A percentile compares a stretch with the other conserved stretches of the same genome.
Evolutionary conservation across 1,140 invertebrate species (phyloP).

Genomic region (Drosophila funebris): DNA sequence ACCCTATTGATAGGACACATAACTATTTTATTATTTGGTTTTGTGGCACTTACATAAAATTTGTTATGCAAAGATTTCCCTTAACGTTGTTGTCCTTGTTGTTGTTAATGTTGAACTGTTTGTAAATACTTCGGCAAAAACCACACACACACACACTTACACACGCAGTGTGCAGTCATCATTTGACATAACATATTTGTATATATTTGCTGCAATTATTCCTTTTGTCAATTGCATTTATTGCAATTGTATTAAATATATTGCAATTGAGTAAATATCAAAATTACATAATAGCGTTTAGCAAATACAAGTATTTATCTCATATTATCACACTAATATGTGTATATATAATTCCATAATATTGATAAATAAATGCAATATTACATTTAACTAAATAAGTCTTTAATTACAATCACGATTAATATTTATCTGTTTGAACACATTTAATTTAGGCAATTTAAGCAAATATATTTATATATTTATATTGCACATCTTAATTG

Average conservation of each 20-base stretch:
- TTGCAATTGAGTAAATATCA: constrained; percentile 35
- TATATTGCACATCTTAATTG: no score
- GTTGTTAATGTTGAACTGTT: constrained; percentile 24
- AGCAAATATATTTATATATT: no score
- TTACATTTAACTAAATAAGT: background rate
- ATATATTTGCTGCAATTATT: constrained; percentile 11
- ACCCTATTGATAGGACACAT: constrained; percentile 18
- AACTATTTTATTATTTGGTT: constrained; percentile 72
- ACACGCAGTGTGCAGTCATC: no score
- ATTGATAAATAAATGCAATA: background rate
- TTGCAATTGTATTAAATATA: constrained; percentile 57
- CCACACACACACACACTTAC: constrained; percentile 41
- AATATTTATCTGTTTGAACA: background rate
- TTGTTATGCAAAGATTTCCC: constrained; percentile 71
- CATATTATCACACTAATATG: background rate
- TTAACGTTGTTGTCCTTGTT: constrained; percentile 52
- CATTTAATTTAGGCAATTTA: no score
- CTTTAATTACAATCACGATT: background rate
- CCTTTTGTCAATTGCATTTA: constrained; percentile 43
- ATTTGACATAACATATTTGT: background rate
- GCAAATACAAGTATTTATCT: background rate
- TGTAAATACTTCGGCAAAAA: constrained; percentile 65
- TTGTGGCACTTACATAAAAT: constrained; percentile 74
- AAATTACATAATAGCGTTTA: background rate
- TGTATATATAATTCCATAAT: background rate